A percentile compares a stretch with the other conserved stretches of the same genome.
These are phyloP conservation scores for Heliconius erato DNA, from an alignment of 2,888 invertebrate species.

Conservation along the genomic window DNA sequence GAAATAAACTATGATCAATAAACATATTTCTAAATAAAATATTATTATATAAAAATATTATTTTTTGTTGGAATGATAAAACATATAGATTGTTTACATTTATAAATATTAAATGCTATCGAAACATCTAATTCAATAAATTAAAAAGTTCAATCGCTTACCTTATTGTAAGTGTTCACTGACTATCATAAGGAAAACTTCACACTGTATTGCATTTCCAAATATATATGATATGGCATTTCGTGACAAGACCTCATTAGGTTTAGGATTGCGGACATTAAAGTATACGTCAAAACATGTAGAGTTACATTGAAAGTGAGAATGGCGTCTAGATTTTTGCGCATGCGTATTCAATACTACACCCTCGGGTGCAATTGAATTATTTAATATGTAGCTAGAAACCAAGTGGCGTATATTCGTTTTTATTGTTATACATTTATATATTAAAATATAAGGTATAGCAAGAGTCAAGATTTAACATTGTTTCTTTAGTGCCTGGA, in stretches of 20 bases:
- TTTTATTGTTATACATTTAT: not conserved
- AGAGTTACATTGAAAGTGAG: slow-evolving; percentile 76
- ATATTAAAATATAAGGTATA: not conserved
- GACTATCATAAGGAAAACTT: slow-evolving; percentile 80
- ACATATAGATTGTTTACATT: slow-evolving; percentile 48
- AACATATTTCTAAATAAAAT: not conserved
- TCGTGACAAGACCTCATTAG: slow-evolving; percentile 84
- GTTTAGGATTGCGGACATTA: slow-evolving; percentile 67
- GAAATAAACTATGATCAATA: slow-evolving; percentile 1
- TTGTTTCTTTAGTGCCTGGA: not conserved
- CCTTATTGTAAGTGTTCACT: slow-evolving; percentile 67
- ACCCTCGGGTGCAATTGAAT: slow-evolving; percentile 50
- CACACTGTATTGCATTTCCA: slow-evolving; percentile 74
- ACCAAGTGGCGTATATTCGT: slow-evolving; percentile 11
- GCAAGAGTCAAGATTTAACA: not conserved
- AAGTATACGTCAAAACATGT: slow-evolving; percentile 79
- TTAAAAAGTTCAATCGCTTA: slow-evolving; percentile 56
- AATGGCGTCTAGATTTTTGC: slow-evolving; percentile 79
- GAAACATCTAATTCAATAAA: slow-evolving; percentile 28
- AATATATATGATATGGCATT: slow-evolving; percentile 67
- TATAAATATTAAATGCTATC: slow-evolving; percentile 36
- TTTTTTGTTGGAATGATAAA: slow-evolving; percentile 2
- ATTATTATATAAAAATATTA: not conserved
- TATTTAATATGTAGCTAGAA: slow-evolving; percentile 34
- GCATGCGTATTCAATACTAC: slow-evolving; percentile 73